phyloP scores from a whole-genome alignment of 2,113 vertebrate genomes.

The Lanius collurio region DNA sequence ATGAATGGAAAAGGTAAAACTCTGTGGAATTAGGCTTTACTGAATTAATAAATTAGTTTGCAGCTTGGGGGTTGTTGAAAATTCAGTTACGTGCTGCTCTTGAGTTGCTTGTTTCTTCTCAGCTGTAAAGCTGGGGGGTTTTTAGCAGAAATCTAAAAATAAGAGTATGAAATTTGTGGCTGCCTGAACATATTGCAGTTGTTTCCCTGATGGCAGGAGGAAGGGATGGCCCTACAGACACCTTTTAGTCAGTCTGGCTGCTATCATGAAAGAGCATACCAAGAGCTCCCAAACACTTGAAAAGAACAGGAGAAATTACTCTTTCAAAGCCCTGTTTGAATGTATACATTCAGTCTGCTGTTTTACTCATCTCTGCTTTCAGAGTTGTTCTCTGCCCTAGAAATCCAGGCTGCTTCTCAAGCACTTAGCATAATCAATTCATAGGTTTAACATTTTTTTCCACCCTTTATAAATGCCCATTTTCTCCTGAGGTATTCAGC shows the following conservation, averaged over 20 bases:
- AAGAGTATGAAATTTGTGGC: not conserved
- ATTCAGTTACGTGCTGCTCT: not conserved
- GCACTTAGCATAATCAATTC: not conserved
- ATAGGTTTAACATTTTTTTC: not conserved
- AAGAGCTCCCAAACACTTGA: not conserved
- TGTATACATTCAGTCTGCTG: not conserved
- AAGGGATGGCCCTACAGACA: not conserved
- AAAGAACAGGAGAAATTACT: not conserved
- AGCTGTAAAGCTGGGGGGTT: not conserved
- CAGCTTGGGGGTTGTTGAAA: not conserved
- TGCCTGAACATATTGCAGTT: not conserved
- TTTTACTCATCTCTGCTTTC: not conserved
- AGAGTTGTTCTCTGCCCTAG: not conserved
- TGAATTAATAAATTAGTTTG: not conserved
- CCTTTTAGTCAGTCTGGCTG: not conserved
- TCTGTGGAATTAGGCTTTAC: not conserved
- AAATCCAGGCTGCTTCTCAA: not conserved
- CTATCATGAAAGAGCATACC: not conserved
- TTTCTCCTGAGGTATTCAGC: not conserved
- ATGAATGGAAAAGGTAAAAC: not conserved
- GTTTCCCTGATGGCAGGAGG: not conserved
- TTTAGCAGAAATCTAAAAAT: not conserved
- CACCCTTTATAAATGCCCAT: not conserved
- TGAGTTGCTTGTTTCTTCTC: not conserved
- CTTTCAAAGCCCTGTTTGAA: not conserved